phyloP scores from a whole-genome alignment of 2,113 vertebrate genomes.

The Calyptomena viridis region DNA sequence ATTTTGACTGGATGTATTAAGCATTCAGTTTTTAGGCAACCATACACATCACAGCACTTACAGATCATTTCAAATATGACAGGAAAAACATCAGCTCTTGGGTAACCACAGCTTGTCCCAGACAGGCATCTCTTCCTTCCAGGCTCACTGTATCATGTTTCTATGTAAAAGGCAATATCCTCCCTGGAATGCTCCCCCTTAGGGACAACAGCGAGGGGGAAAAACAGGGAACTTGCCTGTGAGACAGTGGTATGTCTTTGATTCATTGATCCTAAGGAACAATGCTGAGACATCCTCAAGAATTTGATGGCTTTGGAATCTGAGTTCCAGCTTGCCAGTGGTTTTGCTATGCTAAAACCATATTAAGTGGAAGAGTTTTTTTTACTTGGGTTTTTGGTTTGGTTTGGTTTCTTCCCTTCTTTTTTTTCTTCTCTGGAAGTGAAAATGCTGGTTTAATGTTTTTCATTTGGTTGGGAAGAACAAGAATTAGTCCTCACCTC shows the following conservation, averaged over 20 bases:
- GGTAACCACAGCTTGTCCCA: not conserved
- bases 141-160: slow-evolving; percentile 20
- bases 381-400: rapidly evolving
- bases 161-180: not conserved
- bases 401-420: not conserved
- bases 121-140: not conserved
- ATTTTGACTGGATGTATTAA: not conserved
- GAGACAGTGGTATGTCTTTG: slow-evolving; percentile 7
- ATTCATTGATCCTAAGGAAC: slow-evolving; percentile 17
- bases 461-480: not conserved
- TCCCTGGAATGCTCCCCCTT: slow-evolving; percentile 30
- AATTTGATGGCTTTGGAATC: not conserved
- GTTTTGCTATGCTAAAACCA: not conserved
- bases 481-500: not conserved
- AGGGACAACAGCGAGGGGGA: not conserved
- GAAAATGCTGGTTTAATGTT: not conserved
- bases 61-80: not conserved
- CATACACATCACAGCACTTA: not conserved
- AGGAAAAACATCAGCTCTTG: not conserved
- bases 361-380: not conserved
- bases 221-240: not conserved
- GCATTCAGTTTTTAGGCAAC: not conserved
- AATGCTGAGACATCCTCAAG: not conserved
- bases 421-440: not conserved
- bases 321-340: not conserved